phyloP scores from a whole-genome alignment of 2,888 invertebrate species.

The Caprella mutica region DNA sequence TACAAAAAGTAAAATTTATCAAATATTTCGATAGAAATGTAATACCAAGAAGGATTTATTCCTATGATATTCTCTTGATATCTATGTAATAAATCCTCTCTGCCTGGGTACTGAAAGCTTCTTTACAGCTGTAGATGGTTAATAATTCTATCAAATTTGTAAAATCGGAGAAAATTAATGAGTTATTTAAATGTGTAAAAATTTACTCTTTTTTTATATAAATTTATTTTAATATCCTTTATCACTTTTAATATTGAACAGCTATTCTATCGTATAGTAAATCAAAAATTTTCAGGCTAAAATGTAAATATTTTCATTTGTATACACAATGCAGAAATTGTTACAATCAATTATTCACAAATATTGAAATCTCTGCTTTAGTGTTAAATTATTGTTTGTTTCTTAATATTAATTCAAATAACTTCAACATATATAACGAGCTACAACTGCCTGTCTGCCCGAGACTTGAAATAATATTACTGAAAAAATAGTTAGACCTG shows the following conservation, averaged over 20 bases:
- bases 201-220: not conserved
- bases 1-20: not conserved
- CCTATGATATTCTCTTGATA: not conserved
- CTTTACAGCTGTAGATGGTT: too few relatives aligned
- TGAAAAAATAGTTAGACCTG: not conserved
- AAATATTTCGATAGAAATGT: not conserved
- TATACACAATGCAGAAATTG: not conserved
- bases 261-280: too few relatives aligned
- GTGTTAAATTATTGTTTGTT: not conserved
- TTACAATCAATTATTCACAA: not conserved
- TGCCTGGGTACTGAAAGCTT: not conserved
- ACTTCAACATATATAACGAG: not conserved
- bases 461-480: not conserved
- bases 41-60: not conserved
- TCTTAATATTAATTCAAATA: not conserved
- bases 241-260: too few relatives aligned
- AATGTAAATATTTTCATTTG: not conserved
- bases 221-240: not conserved
- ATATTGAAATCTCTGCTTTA: not conserved
- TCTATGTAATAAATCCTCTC: not conserved
- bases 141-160: too few relatives aligned
- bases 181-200: too few relatives aligned
- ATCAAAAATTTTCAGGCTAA: too few relatives aligned
- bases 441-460: not conserved
- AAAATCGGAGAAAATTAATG: too few relatives aligned